phyloP scores from a whole-genome alignment of 2,888 invertebrate species.

The Lymantria monacha region DNA sequence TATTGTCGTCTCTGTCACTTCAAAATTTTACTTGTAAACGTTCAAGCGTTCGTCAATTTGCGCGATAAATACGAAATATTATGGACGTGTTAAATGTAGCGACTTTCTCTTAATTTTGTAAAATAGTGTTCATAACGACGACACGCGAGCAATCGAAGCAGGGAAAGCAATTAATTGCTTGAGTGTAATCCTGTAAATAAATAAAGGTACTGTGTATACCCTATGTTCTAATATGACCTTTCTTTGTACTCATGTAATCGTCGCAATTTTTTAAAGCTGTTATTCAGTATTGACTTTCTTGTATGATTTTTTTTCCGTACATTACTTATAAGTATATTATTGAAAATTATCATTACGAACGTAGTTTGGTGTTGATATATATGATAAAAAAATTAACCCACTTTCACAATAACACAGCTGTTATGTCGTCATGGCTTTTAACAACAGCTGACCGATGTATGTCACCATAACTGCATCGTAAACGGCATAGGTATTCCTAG shows the following conservation, averaged over 20 bases:
- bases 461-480: conserved; percentile 7
- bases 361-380: conserved; percentile 9
- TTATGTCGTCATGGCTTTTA: conserved; percentile 61
- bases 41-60: conserved; percentile 42
- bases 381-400: conserved; percentile 42
- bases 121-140: conserved; percentile 26
- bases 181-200: conserved; percentile 23
- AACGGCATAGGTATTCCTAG: background rate
- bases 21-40: too few relatives aligned
- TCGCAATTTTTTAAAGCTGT: conserved; percentile 43
- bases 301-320: conserved; percentile 8
- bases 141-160: conserved; percentile 15
- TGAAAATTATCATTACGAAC: conserved; percentile 16
- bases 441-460: conserved; percentile 54
- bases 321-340: conserved; percentile 3
- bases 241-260: conserved; percentile 57
- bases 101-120: conserved; percentile 47
- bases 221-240: conserved; percentile 53
- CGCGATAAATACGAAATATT: conserved; percentile 49
- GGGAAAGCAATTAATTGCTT: conserved; percentile 16
- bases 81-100: conserved; percentile 52
- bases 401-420: conserved; percentile 71
- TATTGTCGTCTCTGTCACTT: too few relatives aligned
- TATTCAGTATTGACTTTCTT: conserved; percentile 23
- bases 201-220: conserved; percentile 43